Evolutionary conservation across 2,113 vertebrate species (phyloP).

Genomic region (Dipodomys spectabilis): DNA sequence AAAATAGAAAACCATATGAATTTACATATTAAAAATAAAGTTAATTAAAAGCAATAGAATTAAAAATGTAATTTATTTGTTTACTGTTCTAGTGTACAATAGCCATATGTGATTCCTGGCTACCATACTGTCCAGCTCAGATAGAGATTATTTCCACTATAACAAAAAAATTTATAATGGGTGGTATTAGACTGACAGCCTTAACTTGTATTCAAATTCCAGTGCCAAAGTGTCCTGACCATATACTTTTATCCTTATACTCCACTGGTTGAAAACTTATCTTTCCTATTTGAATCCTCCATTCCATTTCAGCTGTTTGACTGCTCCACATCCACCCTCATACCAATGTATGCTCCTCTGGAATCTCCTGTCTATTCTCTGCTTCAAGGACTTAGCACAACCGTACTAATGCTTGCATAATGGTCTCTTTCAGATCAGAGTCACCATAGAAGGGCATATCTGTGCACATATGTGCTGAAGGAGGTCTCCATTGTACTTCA

Average conservation of each 20-base stretch:
- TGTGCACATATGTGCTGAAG: neutral
- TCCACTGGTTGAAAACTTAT: neutral
- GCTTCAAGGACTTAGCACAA: neutral
- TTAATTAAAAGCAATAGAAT: neutral
- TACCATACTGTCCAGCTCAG: neutral
- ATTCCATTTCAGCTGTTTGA: neutral
- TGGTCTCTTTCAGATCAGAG: neutral
- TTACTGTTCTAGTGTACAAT: neutral
- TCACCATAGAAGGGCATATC: neutral
- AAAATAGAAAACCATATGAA: neutral
- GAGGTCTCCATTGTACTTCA: neutral
- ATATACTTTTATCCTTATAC: neutral
- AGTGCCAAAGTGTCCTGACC: neutral
- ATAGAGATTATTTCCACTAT: neutral
- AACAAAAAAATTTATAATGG: neutral
- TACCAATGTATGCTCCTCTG: no score
- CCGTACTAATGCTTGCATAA: neutral
- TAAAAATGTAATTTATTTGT: neutral
- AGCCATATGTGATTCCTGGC: accelerated
- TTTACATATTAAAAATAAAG: neutral
- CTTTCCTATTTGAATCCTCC: neutral
- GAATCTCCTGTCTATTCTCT: no score
- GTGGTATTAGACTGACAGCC: no score
- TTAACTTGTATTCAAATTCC: neutral
- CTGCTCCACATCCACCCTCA: neutral